Evolutionary conservation across 1,140 invertebrate genomes (phyloP), one percentile per base, ranked within the genome.

Genomic region (Calephelis virginiensis): DNA sequence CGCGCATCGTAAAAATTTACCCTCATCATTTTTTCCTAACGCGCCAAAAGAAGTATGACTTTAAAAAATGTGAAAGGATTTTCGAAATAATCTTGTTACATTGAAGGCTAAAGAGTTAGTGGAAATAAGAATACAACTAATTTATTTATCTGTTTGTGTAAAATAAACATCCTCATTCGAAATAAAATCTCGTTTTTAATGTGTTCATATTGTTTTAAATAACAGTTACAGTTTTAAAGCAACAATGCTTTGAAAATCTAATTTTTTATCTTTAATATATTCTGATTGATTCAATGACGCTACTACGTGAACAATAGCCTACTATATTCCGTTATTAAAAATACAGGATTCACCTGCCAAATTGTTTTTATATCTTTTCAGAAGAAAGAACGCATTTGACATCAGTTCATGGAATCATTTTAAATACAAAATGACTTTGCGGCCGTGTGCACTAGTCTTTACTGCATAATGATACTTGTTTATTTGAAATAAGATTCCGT

Each of bases 301-400:
- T 72, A 75, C 68, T 72, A 73, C 61, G 67, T 67, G 61, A 74
- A 75, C 78, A 69, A 49, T 64, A 70, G 66, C 66, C 70, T 67
- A 64, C 71, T 77, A 81, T 75, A 76, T 80, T 63, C 74, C 66
- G 61, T 69, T 74, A 81, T 80, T 83, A 79, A 80, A 9, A 80
- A 81, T 76, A 78, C 79, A 80, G 75, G 78, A 86, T 85, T 83
- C 82, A 86, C 84, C 84, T 86, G 84, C 80, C 80, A 78, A 79
- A 78, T 77, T 67, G 65, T 81, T 85, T 81, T 79, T 82, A 72
- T 77, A 70, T 75, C 72, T 63, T 74, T 80, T 74, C 73, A 71
- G 11, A 65, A 68, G 69, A 77, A 82, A 76, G 73, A 72, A 69
- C 75, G 68, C 68, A 77, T 75, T 79, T 85, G 77, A 80, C 81